A percentile compares a stretch with the other conserved stretches of the same genome.
phyloP scores from a whole-genome alignment of 2,113 vertebrate species.

The Muscicapa adusta region DNA sequence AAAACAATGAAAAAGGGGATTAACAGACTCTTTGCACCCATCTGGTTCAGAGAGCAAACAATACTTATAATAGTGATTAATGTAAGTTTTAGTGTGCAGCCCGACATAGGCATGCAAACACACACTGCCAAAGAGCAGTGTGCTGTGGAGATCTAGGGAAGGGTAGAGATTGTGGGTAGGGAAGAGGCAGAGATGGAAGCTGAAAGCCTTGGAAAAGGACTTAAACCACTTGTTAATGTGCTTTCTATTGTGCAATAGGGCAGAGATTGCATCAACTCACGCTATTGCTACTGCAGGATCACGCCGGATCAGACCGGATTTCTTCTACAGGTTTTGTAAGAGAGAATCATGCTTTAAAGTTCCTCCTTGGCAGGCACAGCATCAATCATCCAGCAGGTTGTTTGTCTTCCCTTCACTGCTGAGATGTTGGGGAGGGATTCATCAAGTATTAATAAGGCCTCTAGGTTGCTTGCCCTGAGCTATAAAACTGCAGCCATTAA shows the following conservation, averaged over 20 bases:
- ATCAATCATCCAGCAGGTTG: conserved; percentile 12
- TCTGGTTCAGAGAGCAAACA: not conserved
- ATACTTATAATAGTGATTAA: not conserved
- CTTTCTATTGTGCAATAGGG: not conserved
- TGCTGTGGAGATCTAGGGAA: not conserved
- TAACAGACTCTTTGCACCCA: not conserved
- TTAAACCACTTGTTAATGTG: not conserved
- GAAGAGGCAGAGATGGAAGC: not conserved
- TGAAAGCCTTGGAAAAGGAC: not conserved
- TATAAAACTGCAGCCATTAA: not conserved
- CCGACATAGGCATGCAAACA: not conserved
- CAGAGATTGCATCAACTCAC: not conserved
- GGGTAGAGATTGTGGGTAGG: too few relatives aligned
- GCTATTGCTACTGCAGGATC: not conserved
- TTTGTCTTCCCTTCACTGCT: not conserved
- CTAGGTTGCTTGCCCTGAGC: not conserved
- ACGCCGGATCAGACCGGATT: accelerated
- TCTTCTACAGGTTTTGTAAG: not conserved
- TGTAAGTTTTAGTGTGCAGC: not conserved
- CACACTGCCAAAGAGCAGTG: not conserved
- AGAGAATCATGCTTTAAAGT: not conserved
- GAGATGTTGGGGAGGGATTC: conserved; percentile 6
- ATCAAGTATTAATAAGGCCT: conserved; percentile 53
- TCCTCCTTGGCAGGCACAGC: not conserved
- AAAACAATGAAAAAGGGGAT: not conserved